Evolutionary conservation across 2,888 invertebrate genomes (phyloP), one percentile per base, ranked within the genome.

Genomic region (Bugulina stolonifera): DNA sequence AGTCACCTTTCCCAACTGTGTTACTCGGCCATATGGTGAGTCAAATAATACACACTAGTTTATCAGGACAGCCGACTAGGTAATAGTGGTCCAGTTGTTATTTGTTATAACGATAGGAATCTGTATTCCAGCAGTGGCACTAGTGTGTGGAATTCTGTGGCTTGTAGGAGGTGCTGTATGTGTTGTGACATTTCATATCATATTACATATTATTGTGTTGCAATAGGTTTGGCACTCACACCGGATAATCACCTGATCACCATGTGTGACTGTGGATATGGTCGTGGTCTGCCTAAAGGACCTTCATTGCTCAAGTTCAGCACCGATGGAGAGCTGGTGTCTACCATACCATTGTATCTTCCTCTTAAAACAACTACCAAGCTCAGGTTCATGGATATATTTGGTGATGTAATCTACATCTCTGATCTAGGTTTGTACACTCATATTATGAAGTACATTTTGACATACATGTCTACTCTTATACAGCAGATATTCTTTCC

Each of bases 271-370:
- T 57, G 57, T 57, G 57, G 57, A 18, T 23, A 57, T 57, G 57
- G 57, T 5, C 14, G 23, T 5, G 57, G n/a, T 57, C 23, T 57
- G 23, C 57, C 14, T 5, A 57, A n/a, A 25, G 23, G 23, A 5
- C 57, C 57, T 5, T n/a, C 10, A n/a, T 57, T 57, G 57, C 57
- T 57, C 23, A 57, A 57, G 57, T 57, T 23, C 23, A 57, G 22
- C 57, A 5, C 23, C 3, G 22, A 23, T 57, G 57, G 57, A 57
- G n/a, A n/a, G 14, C 57, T 57, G 5, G 57, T 57, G 14, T 18
- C 57, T 25, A 23, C 23, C 57, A 57, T n/a, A 5, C 57, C 57
- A 5, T 25, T 57, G 5, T 25, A 57, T 5, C 23, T 57, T 3
- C 57, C 57, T 25, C 57, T 57, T 5, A 5, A n/a, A 5, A 5